Percentiles rank a stretch among this genome's conserved stretches.
Evolutionary conservation across 2,797 vertebrate species (phyloP).

Genomic region (Benthosema pterotum): DNA sequence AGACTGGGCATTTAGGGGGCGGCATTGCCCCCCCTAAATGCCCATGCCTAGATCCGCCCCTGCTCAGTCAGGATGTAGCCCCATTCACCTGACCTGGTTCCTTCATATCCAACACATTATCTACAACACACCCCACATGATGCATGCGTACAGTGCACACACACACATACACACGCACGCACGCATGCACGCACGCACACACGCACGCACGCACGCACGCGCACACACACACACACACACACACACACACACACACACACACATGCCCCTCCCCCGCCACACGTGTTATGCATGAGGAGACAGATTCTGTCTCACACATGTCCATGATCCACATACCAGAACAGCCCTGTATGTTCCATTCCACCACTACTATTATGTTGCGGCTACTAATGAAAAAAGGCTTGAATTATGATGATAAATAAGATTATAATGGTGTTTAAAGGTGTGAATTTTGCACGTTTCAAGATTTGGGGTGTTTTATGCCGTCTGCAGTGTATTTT

Average conservation of each 20-base stretch:
- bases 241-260: constrained; percentile 12
- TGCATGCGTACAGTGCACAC: no score
- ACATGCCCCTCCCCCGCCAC: neutral
- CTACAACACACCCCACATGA: neutral
- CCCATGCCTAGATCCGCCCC: no score
- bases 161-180: constrained; percentile 10
- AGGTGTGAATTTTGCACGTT: no score
- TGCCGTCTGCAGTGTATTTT: no score
- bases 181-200: constrained; percentile 8
- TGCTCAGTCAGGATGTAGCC: neutral
- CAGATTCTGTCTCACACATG: constrained; percentile 26
- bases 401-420: no score
- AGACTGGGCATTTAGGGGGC: no score
- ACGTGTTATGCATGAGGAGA: constrained; percentile 33
- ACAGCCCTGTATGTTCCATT: constrained; percentile 22
- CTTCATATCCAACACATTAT: constrained; percentile 9
- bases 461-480: no score
- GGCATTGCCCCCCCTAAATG: no score
- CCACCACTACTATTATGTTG: no score
- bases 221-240: constrained; percentile 6
- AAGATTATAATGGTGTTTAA: no score
- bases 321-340: constrained; percentile 22
- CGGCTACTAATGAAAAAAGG: no score
- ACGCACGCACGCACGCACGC: constrained; percentile 4
- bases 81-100: constrained; percentile 38